phyloP scores from a whole-genome alignment of 2,113 vertebrate genomes.

The Ageneiosus marmoratus region DNA sequence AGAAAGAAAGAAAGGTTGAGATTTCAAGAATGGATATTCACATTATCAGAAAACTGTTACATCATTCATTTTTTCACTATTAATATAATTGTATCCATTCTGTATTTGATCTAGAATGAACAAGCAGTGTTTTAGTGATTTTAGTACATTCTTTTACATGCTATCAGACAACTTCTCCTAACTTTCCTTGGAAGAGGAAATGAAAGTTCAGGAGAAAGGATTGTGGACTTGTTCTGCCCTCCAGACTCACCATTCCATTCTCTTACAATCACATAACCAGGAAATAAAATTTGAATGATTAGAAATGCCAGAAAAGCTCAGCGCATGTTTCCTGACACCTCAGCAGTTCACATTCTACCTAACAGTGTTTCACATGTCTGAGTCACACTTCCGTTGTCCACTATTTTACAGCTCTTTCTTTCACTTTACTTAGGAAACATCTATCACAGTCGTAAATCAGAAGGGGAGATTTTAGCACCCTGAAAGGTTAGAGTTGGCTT shows the following conservation, averaged over 20 bases:
- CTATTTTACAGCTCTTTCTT: conserved; percentile 62
- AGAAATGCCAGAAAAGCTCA: conserved; percentile 47
- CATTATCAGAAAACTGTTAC: not conserved
- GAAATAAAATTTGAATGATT: conserved; percentile 36
- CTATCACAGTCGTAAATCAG: conserved; percentile 68
- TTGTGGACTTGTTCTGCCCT: conserved; percentile 20
- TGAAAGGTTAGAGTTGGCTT: conserved; percentile 44
- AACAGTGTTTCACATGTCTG: conserved; percentile 59
- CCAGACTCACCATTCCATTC: too few relatives aligned
- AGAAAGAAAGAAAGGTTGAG: not conserved
- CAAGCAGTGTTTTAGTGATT: not conserved
- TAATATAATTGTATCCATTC: not conserved
- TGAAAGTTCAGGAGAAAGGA: conserved; percentile 13
- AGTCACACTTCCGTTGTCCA: conserved; percentile 59
- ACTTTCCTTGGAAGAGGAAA: conserved; percentile 24
- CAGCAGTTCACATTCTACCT: conserved; percentile 11
- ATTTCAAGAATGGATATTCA: too few relatives aligned
- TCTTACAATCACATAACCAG: not conserved
- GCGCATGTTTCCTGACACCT: conserved; percentile 45
- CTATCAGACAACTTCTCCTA: not conserved
- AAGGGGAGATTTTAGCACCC: conserved; percentile 52
- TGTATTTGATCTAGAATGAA: not conserved
- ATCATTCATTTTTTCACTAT: not conserved
- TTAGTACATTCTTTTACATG: not conserved
- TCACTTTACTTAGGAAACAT: conserved; percentile 58